Evolutionary conservation across 2,797 vertebrate species (phyloP).

Genomic region (Artibeus lituratus): DNA sequence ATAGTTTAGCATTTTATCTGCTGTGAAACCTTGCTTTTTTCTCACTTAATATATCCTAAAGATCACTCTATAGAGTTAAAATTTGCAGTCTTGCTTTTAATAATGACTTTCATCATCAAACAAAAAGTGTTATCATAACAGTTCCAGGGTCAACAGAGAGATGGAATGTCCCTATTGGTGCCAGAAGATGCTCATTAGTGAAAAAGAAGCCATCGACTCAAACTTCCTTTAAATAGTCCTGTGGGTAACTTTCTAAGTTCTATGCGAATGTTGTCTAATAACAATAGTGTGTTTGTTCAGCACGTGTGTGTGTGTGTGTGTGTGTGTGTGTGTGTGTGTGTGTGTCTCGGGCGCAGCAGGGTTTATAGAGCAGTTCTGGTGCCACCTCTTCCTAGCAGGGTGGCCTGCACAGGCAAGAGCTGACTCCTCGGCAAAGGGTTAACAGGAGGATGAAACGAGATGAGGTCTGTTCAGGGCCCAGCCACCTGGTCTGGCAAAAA

Average conservation of each 20-base stretch:
- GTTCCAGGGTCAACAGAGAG: background rate
- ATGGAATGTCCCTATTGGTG: background rate
- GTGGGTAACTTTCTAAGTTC: background rate
- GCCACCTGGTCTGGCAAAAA: background rate
- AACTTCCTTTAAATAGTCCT: background rate
- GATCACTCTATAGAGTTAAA: background rate
- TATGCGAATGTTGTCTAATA: background rate
- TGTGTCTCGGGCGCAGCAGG: too few relatives aligned
- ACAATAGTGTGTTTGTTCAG: too few relatives aligned
- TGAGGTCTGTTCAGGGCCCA: background rate
- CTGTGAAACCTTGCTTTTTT: background rate
- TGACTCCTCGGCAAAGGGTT: background rate
- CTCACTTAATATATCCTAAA: background rate
- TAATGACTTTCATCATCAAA: background rate
- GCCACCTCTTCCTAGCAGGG: background rate
- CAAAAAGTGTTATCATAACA: background rate
- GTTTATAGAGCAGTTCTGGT: background rate
- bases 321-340: too few relatives aligned
- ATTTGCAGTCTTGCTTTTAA: background rate
- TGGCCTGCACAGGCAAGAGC: background rate
- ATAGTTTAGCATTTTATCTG: background rate
- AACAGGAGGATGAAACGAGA: background rate
- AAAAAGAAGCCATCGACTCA: background rate
- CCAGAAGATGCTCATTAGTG: background rate
- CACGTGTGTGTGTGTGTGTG: too few relatives aligned